Conservation (phyloP, 2,888 invertebrate species). For the Selenia dentaria region DNA sequence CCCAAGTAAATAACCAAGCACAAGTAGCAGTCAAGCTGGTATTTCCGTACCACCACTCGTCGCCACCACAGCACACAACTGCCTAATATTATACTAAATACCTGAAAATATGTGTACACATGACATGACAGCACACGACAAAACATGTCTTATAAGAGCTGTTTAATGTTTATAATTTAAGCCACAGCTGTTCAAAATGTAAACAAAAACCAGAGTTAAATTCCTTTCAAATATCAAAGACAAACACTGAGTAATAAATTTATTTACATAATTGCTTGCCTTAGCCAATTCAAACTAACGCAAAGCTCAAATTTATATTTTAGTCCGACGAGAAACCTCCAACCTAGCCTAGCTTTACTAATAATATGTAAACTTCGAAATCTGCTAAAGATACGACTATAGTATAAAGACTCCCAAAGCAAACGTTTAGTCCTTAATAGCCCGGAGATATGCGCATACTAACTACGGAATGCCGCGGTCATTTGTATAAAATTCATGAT, state of each 20-base stretch:
- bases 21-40: no score
- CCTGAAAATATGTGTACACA: no score
- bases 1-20: no score
- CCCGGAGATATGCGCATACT: constrained; percentile 12
- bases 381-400: constrained; percentile 18
- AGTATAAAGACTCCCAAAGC: constrained; percentile 8
- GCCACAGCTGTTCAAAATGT: no score
- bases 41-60: no score
- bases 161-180: no score
- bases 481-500: constrained; percentile 14
- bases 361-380: constrained; percentile 42
- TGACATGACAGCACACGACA: no score
- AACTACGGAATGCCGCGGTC: neutral
- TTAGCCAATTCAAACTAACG: constrained; percentile 13
- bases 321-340: constrained; percentile 10
- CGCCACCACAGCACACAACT: no score
- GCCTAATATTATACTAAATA: no score
- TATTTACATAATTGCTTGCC: constrained; percentile 12
- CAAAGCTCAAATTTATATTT: constrained; percentile 17
- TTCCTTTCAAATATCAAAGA: constrained; percentile 7
- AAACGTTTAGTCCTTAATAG: constrained; percentile 23
- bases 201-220: neutral
- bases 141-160: no score
- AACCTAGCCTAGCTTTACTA: constrained; percentile 22
- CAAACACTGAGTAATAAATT: constrained; percentile 5